A percentile compares a stretch with the other conserved stretches of the same genome.
Evolutionary conservation across 1,140 invertebrate genomes (phyloP).

Genomic region (Cotesia chilonis): DNA sequence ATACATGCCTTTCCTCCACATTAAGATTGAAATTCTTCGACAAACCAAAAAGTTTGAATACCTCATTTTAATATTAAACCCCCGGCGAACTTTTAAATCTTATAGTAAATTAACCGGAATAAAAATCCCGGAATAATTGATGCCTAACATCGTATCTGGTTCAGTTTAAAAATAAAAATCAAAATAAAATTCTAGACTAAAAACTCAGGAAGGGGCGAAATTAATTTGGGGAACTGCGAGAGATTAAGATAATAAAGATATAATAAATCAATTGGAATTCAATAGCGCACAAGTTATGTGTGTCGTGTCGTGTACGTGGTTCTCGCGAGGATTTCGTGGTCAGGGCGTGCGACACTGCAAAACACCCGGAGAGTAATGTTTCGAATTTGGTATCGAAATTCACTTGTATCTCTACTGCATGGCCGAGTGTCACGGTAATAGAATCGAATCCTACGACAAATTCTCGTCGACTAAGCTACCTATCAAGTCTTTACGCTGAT

Average conservation of each 20-base stretch:
- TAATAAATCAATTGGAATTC: conserved; percentile 14
- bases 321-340: conserved; percentile 40
- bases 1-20: neutral
- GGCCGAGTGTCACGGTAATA: conserved; percentile 26
- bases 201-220: conserved; percentile 7
- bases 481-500: neutral
- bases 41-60: too few species aligned
- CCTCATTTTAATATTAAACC: too few species aligned
- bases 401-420: conserved; percentile 5
- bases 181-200: too few species aligned
- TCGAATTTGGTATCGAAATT: conserved; percentile 38
- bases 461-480: conserved; percentile 14
- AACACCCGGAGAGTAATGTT: conserved; percentile 35
- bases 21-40: neutral
- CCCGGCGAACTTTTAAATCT: too few species aligned
- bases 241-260: conserved; percentile 9
- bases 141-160: too few species aligned
- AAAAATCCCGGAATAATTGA: too few species aligned
- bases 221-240: neutral
- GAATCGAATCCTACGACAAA: conserved; percentile 34
- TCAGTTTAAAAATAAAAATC: too few species aligned
- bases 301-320: conserved; percentile 32
- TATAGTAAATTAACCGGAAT: too few species aligned
- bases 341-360: conserved; percentile 38
- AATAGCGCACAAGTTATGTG: conserved; percentile 34